Evolutionary conservation across 37 sponge, comb jelly and placozoan species (phyloP), one percentile per base, ranked within the genome.

Genomic region (Aphrocallistes beatrix): DNA sequence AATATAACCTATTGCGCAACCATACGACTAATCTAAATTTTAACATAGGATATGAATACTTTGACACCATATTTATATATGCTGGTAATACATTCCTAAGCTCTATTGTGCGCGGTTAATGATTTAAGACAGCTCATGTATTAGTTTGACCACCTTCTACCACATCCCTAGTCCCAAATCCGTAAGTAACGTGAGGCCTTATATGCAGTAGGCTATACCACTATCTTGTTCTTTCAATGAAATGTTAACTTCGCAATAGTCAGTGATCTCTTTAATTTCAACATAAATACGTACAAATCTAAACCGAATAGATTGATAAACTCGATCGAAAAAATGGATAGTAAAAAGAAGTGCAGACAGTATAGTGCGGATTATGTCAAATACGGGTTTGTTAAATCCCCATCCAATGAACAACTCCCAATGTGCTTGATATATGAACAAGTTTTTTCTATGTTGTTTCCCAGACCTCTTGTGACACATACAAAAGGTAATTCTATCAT

Each of bases 271-370:
- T 60, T 60, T 60, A 60, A 60, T 60, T 60, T 60, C 75, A 60
- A 19, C n/a, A 60, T 60, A 60, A 60, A 19, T 3, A 60, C 17
- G 75, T 60, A 60, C 32, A 60, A 60, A 60, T 60, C 75, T 60
- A 60, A 60, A 60, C 75, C 75, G 75, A 60, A 60, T 32, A 28
- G 75, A 60, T 60, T 60, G 75, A 60, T 60, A 60, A 60, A 60
- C 75, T 60, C 75, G 75, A 60, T 60, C 3, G 75, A 60, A 60
- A 30, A 60, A 60, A 60, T 60, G 75, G n/a, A 60, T 47, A 47
- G 49, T 47, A 42, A 42, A n/a, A 42, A 42, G 45, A 42, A 16
- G 45, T 13, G 45, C 13, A 47, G 75, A 60, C 75, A 60, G 75
- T 60, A 60, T 60, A 60, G 75, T 60, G 75, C 75, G 10, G 75